These are phyloP conservation scores for Aspidiotus rigidus DNA, from an alignment of 2,888 invertebrate genomes.

Conservation along the genomic window DNA sequence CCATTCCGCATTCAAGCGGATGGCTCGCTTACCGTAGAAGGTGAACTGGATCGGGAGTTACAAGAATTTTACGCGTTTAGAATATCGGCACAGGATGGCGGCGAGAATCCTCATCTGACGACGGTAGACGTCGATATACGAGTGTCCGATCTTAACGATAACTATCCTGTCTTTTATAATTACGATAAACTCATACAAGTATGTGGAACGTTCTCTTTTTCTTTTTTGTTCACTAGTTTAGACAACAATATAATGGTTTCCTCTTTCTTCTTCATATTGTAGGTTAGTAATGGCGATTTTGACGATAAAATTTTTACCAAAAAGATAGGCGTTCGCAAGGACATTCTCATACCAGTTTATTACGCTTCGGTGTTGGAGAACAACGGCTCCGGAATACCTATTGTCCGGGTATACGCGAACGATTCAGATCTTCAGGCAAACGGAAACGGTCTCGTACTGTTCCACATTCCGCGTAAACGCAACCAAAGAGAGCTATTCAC, in stretches of 20 bases:
- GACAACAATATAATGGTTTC: not conserved
- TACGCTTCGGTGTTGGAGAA: constrained; percentile 66
- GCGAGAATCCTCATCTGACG: constrained; percentile 52
- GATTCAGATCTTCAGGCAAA: constrained; percentile 71
- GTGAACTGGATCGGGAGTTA: constrained; percentile 66
- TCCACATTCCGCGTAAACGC: constrained; percentile 59
- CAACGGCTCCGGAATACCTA: constrained; percentile 61
- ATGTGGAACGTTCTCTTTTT: not conserved
- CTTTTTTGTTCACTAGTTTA: not conserved
- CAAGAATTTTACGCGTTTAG: constrained; percentile 60
- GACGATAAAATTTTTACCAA: constrained; percentile 45
- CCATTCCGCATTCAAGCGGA: constrained; percentile 65
- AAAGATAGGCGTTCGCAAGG: constrained; percentile 16
- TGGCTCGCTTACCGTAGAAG: constrained; percentile 62
- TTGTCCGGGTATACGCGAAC: constrained; percentile 68
- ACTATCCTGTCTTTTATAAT: constrained; percentile 67
- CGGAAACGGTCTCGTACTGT: constrained; percentile 76
- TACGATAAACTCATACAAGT: constrained; percentile 43
- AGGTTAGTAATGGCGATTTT: constrained; percentile 12
- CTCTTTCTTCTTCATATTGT: not conserved
- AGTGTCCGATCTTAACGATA: constrained; percentile 74
- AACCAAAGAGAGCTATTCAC: constrained; percentile 55
- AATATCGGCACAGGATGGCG: constrained; percentile 66
- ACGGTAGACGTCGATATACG: constrained; percentile 71
- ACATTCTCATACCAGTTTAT: constrained; percentile 56